Conservation (phyloP, 1,140 invertebrate species). For the Coptotermes formosanus region DNA sequence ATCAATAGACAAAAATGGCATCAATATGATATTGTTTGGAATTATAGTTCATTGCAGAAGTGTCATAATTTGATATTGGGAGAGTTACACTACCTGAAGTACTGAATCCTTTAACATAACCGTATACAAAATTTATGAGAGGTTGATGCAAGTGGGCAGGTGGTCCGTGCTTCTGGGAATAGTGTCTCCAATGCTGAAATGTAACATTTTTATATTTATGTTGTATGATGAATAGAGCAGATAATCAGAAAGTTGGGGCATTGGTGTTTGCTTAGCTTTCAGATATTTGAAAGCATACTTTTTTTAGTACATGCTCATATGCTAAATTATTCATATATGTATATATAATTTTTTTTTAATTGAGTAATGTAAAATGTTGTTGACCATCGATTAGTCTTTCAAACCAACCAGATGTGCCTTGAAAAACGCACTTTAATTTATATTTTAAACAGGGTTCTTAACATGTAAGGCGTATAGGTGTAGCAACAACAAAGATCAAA, state of each 20-base stretch:
- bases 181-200: neutral
- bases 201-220: neutral
- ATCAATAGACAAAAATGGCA: neutral
- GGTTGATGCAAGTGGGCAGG: neutral
- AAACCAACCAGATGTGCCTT: neutral
- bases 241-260: neutral
- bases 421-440: neutral
- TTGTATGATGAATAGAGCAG: neutral
- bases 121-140: neutral
- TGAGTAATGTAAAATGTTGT: neutral
- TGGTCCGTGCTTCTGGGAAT: neutral
- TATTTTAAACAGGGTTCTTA: slow-evolving; percentile 3
- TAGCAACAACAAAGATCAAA: neutral
- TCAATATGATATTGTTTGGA: neutral
- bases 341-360: neutral
- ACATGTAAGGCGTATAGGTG: neutral
- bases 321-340: neutral
- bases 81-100: neutral
- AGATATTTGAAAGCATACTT: neutral
- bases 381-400: neutral
- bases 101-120: neutral
- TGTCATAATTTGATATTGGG: neutral
- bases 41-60: neutral
- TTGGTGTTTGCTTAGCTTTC: neutral
- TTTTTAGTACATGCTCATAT: neutral